Evolutionary conservation across 92 coral and sea anemone genomes (phyloP), one percentile per base, ranked within the genome.

Genomic region (Anthopleura xanthogrammica): DNA sequence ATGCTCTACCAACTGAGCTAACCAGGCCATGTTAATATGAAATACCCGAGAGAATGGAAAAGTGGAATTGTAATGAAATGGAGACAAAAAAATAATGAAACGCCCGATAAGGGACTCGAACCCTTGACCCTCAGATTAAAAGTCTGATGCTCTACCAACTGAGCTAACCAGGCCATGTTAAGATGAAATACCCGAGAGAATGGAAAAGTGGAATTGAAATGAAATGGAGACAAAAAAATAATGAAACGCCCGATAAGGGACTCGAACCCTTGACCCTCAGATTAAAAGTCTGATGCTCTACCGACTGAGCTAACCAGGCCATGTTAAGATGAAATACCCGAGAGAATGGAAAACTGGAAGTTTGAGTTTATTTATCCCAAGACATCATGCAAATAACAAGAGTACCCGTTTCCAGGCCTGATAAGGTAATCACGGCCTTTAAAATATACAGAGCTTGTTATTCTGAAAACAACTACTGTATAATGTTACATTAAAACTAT

Each of bases 1-100:
- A 93, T 93, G 97, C 97, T 93, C 94, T 90, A 93, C 97, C 97
- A 89, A 90, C 97, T 93, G 94, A 93, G 92, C 97, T 93, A 88
- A 88, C 91, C 97, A 90, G 94, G 92, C 89, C 24, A 19, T 22
- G 10, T n/a, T 57, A 1, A 11, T 1, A 6, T 13, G 16, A 14
- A 57, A 56, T 1, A 12, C 3, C 0, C 2, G 6, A 56, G 9
- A 12, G 6, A 56, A 1, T 12, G 19, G 57, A 52, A 52, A 52
- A 52, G 1, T 52, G 57, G 1, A 52, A 52, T 7, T 52, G 36
- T 0, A 29, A 29, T 46, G 9, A 46, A 3, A 46, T 46, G 9
- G 5, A 43, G 4, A 46, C 5, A 0, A 46, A 46, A 46, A 46
- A 9, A 5, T n/a, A 46, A 2, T 2, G 9, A 46, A 46, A 46